Conservation (phyloP, 1,140 invertebrate species). For the Adelges cooleyi region DNA sequence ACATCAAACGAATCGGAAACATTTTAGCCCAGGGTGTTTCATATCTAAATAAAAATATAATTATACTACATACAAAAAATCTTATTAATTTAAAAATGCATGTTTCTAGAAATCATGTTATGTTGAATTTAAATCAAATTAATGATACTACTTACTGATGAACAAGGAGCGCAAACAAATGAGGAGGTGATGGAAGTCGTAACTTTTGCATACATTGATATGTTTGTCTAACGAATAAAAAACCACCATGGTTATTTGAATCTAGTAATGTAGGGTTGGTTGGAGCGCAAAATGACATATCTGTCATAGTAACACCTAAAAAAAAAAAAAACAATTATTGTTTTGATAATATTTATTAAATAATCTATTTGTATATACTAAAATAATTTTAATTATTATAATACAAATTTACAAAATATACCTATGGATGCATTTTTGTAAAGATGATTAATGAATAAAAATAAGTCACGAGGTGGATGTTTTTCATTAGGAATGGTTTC, state of each 20-base stretch:
- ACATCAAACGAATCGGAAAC: slow-evolving; percentile 62
- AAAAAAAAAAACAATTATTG: too few relatives aligned
- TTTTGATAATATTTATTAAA: neutral
- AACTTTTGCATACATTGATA: slow-evolving; percentile 74
- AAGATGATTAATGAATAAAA: slow-evolving; percentile 60
- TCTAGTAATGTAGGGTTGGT: slow-evolving; percentile 54
- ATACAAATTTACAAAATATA: slow-evolving; percentile 34
- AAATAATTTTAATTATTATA: neutral
- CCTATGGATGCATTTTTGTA: slow-evolving; percentile 69
- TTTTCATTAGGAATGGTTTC: slow-evolving; percentile 59
- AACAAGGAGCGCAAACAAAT: slow-evolving; percentile 66
- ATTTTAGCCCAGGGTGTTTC: slow-evolving; percentile 80
- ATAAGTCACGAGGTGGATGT: slow-evolving; percentile 61
- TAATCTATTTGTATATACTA: neutral
- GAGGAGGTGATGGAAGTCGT: slow-evolving; percentile 60
- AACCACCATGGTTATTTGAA: slow-evolving; percentile 71
- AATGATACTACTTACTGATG: slow-evolving; percentile 59
- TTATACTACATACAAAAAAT: too few relatives aligned
- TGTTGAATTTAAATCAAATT: slow-evolving; percentile 24
- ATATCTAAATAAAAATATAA: slow-evolving; percentile 46
- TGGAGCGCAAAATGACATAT: slow-evolving; percentile 57
- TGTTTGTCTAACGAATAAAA: slow-evolving; percentile 68
- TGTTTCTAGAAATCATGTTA: neutral
- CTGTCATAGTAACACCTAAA: slow-evolving; percentile 56
- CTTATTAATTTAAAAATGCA: neutral